phyloP scores from a whole-genome alignment of 2,797 vertebrate species.

The Lerista edwardsae region DNA sequence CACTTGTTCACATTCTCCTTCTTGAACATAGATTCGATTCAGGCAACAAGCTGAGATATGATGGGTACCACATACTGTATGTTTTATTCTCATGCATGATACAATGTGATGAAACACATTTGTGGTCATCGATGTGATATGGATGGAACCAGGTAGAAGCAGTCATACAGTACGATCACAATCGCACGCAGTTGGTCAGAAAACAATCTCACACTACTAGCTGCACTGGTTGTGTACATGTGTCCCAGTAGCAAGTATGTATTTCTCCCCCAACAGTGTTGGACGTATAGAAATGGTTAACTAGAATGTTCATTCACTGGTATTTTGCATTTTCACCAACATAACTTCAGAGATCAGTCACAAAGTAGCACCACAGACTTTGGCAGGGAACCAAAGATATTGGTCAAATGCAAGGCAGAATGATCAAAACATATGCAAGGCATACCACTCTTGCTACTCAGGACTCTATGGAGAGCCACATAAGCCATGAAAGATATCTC shows the following conservation, averaged over 20 bases:
- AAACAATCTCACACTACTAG: background rate
- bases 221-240: too few relatives aligned
- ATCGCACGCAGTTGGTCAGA: background rate
- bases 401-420: background rate
- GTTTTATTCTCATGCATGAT: background rate
- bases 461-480: background rate
- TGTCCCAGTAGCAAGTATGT: background rate
- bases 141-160: background rate
- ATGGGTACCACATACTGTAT: background rate
- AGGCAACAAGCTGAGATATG: background rate
- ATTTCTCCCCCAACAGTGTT: background rate
- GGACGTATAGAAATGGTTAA: background rate
- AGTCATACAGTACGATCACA: background rate
- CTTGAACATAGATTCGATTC: background rate
- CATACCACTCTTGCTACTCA: background rate
- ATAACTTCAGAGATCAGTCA: background rate
- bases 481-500: background rate
- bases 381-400: background rate
- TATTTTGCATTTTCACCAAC: background rate
- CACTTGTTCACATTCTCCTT: constrained; percentile 48
- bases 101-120: background rate
- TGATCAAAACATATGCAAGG: background rate
- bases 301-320: background rate
- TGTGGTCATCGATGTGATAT: background rate
- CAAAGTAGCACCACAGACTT: background rate